Conservation (phyloP, 2,113 vertebrate species). For the Salvelinus sp. region DNA sequence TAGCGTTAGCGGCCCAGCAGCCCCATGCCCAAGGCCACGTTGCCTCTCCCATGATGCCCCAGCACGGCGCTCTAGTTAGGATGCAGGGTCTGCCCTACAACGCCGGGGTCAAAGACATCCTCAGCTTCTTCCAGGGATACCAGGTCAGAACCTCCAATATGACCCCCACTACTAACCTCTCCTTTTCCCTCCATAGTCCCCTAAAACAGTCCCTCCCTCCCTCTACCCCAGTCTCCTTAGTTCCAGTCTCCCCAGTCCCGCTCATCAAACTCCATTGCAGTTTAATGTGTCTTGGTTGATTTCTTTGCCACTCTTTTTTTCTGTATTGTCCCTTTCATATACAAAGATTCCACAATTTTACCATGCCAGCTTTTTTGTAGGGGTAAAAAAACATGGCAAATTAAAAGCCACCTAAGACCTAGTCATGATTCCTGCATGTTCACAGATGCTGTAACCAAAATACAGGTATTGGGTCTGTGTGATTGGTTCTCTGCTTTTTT, state of each 20-base stretch:
- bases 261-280: background rate
- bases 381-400: too few relatives aligned
- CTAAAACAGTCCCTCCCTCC: background rate
- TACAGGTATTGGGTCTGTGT: too few relatives aligned
- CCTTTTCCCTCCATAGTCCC: background rate
- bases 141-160: constrained; percentile 78
- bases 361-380: too few relatives aligned
- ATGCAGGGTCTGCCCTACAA: constrained; percentile 98
- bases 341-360: too few relatives aligned
- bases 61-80: constrained; percentile 85
- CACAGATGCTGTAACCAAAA: too few relatives aligned
- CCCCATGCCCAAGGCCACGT: constrained; percentile 56
- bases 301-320: background rate
- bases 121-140: constrained; percentile 96
- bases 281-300: background rate
- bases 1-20: constrained; percentile 80
- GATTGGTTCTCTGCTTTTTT: too few relatives aligned
- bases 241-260: background rate
- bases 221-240: background rate
- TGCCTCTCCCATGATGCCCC: constrained; percentile 77
- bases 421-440: too few relatives aligned
- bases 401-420: too few relatives aligned
- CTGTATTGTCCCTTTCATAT: too few relatives aligned
- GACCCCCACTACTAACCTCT: accelerated
- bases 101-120: constrained; percentile 93